Evolutionary conservation across 2,888 invertebrate species (phyloP), one percentile per base, ranked within the genome.

Genomic region (Apotomis betuletana): DNA sequence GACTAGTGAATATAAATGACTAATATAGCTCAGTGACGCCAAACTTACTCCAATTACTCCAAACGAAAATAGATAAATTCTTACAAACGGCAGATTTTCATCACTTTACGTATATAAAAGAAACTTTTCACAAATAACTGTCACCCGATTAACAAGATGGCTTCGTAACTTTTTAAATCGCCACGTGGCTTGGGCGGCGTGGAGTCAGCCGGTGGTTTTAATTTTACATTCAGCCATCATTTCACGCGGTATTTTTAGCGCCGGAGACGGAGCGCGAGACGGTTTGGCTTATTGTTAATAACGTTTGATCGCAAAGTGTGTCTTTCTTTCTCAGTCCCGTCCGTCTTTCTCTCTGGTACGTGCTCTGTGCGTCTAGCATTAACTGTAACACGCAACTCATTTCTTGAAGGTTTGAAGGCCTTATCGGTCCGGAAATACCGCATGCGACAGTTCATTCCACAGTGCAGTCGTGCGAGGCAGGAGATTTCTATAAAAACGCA

Each of bases 181-280:
- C 78, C 86, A 84, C 83, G 87, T 85, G 87, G 80, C 77, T 64
- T 74, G 71, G 76, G 78, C 74, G 76, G 75, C 74, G 75, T 80
- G 77, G 79, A 73, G 77, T 80, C 75, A 54, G 65, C 74, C 76
- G 75, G 78, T 76, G 78, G 82, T 85, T 86, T 82, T 81, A 83
- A 85, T 84, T 86, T 89, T 89, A 89, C 89, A 88, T 86, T 81
- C 83, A 84, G 86, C 81, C 83, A 85, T 80, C 88, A 89, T 87
- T 88, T 89, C 83, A 85, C 85, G 74, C 12, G 89, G 85, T 88
- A 85, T 87, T 82, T 85, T 85, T 86, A 73, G 64, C 73, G 76
- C 74, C 81, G 78, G 81, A 85, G 84, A 79, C 82, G 77, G 80
- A 81, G 79, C 83, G 78, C 80, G 77, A 67, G 75, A 78, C 77